Evolutionary conservation across 2,888 invertebrate genomes (phyloP), one percentile per base, ranked within the genome.

Genomic region (Pasiphila rectangulata): DNA sequence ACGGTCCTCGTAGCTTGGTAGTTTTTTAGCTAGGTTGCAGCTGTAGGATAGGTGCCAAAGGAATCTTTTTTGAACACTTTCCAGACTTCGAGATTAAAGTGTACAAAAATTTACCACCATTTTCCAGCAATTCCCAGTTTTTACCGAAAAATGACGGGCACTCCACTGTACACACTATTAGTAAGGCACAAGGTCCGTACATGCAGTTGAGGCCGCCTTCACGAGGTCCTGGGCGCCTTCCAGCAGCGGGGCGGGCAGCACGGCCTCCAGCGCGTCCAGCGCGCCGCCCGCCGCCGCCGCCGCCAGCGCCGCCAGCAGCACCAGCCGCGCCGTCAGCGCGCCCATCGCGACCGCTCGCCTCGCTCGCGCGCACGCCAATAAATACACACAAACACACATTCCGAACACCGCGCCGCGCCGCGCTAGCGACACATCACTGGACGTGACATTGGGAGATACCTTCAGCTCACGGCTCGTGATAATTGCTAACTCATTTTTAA

Each of bases 191-290:
- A n/a, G n/a, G n/a, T n/a, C 72, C 77, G 29, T 72, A 78, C 78
- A 78, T 35, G 73, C 69, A 3, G 63, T 64, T 1, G 73, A 65
- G 1, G 75, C 77, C 1, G 70, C 68, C 43, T 66, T 69, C 52
- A 78, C 60, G 16, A 78, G 64, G 35, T 72, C 71, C 12, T 73
- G 71, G 37, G 72, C 65, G 56, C 68, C 69, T 12, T 62, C 56
- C 3, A 61, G 50, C 39, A 77, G 50, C 48, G 67, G 62, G 10
- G 70, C 63, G 3, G 74, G 73, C 50, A 74, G 57, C 32, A 69
- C 54, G 3, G 64, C 59, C 15, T 67, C 67, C 23, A 75, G 44
- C 2, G 61, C 56, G 3, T 58, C 53, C 32, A 69, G 64, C 20
- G 65, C 53, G 54, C 65, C 73, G 55, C 66, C 73, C n/a, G 48